Evolutionary conservation across 2,113 vertebrate species (phyloP).

Genomic region (Engraulis encrasicolus): DNA sequence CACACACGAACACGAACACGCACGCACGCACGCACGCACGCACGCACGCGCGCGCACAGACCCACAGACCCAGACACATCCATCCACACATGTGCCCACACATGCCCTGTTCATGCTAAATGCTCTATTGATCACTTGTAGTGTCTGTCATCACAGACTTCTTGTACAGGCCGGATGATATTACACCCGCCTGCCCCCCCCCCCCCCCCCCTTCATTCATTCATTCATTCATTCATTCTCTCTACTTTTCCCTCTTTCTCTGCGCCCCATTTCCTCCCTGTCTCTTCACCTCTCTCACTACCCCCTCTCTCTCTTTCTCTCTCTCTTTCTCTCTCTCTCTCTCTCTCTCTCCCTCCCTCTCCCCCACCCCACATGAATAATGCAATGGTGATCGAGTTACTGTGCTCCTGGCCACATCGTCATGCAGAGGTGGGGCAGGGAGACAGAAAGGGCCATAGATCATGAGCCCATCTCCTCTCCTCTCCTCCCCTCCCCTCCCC

Average conservation of each 20-base stretch:
- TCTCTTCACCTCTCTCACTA: background rate
- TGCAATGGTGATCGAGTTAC: background rate
- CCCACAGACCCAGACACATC: background rate
- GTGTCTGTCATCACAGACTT: background rate
- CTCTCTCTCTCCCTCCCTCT: background rate
- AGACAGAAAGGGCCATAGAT: background rate
- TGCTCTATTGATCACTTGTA: background rate
- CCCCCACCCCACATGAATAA: background rate
- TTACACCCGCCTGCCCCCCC: background rate
- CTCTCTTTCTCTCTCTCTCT: background rate
- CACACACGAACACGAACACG: background rate
- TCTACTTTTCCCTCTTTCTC: no score
- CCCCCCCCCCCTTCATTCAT: no score
- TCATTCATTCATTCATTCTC: no score
- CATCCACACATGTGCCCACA: background rate
- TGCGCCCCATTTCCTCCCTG: background rate
- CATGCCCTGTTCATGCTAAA: no score
- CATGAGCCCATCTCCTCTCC: background rate
- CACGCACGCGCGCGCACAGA: background rate
- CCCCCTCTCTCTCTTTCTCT: background rate
- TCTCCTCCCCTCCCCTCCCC: no score
- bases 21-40: background rate
- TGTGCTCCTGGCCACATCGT: background rate
- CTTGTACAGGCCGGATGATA: background rate
- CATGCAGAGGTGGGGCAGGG: slow-evolving; percentile 2